These are phyloP conservation scores for Timandra comae DNA, from an alignment of 2,888 invertebrate genomes.

Conservation along the genomic window DNA sequence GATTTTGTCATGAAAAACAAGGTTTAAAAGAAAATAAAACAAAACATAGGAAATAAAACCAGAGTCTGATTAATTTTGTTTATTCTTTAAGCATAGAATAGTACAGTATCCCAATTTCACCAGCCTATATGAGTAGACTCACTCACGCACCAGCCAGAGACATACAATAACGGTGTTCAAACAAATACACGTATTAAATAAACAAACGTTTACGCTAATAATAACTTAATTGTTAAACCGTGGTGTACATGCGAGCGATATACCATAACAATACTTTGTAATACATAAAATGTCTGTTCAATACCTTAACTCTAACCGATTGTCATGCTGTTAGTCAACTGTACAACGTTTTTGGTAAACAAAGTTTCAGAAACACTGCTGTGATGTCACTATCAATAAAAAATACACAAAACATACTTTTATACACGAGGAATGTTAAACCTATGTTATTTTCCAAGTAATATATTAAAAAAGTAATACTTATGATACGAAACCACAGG, in stretches of 20 bases:
- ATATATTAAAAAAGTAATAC: conserved; percentile 58
- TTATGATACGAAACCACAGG: conserved; percentile 42
- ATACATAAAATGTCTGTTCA: conserved; percentile 58
- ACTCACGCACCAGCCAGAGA: conserved; percentile 48
- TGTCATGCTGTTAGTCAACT: conserved; percentile 66
- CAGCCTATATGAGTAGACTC: conserved; percentile 64
- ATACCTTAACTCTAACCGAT: conserved; percentile 43
- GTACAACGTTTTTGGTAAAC: conserved; percentile 47
- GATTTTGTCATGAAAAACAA: too few relatives aligned
- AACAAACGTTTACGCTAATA: conserved; percentile 27
- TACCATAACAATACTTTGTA: conserved; percentile 34
- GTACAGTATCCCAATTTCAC: conserved; percentile 68
- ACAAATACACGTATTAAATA: conserved; percentile 35
- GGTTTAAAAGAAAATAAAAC: too few relatives aligned
- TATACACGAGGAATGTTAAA: conserved; percentile 63
- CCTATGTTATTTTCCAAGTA: conserved; percentile 48
- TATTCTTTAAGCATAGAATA: conserved; percentile 76
- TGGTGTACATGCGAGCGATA: conserved; percentile 25
- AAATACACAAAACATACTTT: conserved; percentile 9
- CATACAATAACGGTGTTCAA: conserved; percentile 40
- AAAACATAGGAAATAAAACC: too few relatives aligned
- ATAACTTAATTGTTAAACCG: conserved; percentile 26
- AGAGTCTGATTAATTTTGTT: conserved; percentile 69
- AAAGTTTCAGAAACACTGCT: conserved; percentile 27
- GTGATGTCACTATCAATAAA: conserved; percentile 1